phyloP scores from a whole-genome alignment of 2,888 invertebrate genomes.

The Amiota mariae region DNA sequence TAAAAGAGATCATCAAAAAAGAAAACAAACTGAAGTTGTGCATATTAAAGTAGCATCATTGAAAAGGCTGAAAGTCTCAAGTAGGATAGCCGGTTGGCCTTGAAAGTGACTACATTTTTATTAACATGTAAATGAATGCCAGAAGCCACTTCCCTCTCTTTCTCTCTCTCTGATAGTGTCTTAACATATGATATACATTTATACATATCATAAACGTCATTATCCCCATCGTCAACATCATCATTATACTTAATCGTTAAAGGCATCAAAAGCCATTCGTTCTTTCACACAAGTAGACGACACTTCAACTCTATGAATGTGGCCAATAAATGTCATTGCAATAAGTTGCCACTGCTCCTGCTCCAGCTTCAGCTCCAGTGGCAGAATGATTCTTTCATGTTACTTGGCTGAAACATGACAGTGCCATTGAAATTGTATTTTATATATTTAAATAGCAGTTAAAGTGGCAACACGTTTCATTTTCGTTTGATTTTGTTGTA shows the following conservation, averaged over 20 bases:
- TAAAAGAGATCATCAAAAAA: constrained; percentile 26
- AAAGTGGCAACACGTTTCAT: constrained; percentile 66
- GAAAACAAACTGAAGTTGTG: constrained; percentile 44
- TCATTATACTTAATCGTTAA: constrained; percentile 3
- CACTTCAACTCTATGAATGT: constrained; percentile 36
- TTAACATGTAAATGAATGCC: neutral
- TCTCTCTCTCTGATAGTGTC: constrained; percentile 55
- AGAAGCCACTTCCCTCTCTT: neutral
- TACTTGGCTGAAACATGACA: constrained; percentile 27
- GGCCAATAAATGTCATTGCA: constrained; percentile 63
- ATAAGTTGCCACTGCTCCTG: constrained; percentile 26
- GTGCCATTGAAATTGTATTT: constrained; percentile 54
- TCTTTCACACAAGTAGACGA: constrained; percentile 2
- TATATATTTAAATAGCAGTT: constrained; percentile 67
- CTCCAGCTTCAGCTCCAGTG: constrained; percentile 14
- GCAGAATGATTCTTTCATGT: constrained; percentile 34
- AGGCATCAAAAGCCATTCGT: constrained; percentile 10
- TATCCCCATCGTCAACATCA: constrained; percentile 17
- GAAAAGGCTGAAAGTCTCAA: constrained; percentile 3
- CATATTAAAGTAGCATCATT: constrained; percentile 9
- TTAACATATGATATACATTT: constrained; percentile 36
- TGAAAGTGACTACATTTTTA: constrained; percentile 7
- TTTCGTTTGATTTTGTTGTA: constrained; percentile 53
- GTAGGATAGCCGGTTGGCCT: neutral
- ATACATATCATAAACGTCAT: constrained; percentile 15